A percentile compares a stretch with the other conserved stretches of the same genome.
Conservation (phyloP, 1,140 invertebrate genomes). For the Drosophila yakuba region DNA sequence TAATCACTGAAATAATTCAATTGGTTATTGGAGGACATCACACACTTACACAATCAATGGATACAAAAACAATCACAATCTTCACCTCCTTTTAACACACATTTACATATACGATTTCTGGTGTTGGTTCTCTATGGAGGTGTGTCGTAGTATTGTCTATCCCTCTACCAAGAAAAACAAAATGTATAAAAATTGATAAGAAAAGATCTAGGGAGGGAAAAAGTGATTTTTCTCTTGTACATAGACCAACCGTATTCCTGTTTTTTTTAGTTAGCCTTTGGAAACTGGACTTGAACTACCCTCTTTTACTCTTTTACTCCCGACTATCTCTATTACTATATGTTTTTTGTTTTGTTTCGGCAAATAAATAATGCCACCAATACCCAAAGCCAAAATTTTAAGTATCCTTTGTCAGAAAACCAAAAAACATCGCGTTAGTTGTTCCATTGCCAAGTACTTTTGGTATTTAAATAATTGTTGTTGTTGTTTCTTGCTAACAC, state of each 20-base stretch:
- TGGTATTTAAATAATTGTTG: constrained; percentile 37
- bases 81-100: constrained; percentile 15
- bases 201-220: constrained; percentile 2
- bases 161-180: background rate
- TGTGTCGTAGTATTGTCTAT: constrained; percentile 14
- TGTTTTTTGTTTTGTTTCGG: constrained; percentile 17
- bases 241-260: constrained; percentile 22
- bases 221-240: constrained; percentile 15
- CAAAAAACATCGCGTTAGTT: constrained; percentile 3
- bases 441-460: constrained; percentile 10
- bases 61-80: constrained; percentile 6
- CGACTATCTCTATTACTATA: constrained; percentile 21
- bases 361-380: background rate
- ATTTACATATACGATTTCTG: constrained; percentile 17
- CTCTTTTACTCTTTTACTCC: constrained; percentile 9
- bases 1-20: constrained; percentile 17
- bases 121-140: constrained; percentile 42
- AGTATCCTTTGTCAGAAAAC: constrained; percentile 8
- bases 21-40: constrained; percentile 31
- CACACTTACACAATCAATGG: constrained; percentile 12
- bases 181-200: background rate
- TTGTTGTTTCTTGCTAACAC: constrained; percentile 72
- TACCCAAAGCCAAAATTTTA: constrained; percentile 4
- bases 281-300: constrained; percentile 16
- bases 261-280: constrained; percentile 12